Conservation (phyloP, 2,888 invertebrate genomes). For the Eupithecia abbreviata region DNA sequence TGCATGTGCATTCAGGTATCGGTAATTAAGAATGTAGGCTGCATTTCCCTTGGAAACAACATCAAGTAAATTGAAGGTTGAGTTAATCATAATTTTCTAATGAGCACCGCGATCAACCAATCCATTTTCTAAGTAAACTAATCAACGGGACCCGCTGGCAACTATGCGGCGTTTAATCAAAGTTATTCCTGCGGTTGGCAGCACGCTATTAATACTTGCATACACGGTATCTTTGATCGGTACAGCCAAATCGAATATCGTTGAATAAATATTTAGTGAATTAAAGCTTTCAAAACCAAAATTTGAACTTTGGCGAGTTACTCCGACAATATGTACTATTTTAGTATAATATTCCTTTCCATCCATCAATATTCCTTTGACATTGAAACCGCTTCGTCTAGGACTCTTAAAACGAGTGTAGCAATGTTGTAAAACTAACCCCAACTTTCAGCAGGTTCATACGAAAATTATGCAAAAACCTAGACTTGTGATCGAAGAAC, state of each 20-base stretch:
- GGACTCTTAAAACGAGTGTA: too few relatives aligned
- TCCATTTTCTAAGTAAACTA: slow-evolving; percentile 37
- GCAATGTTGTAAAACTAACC: too few relatives aligned
- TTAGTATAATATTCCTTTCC: too few relatives aligned
- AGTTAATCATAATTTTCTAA: slow-evolving; percentile 19
- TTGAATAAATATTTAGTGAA: too few relatives aligned
- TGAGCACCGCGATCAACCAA: slow-evolving; percentile 20
- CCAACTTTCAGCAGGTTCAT: not conserved
- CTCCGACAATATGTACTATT: too few relatives aligned
- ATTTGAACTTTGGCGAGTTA: too few relatives aligned
- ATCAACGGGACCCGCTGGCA: slow-evolving; percentile 37
- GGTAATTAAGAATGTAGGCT: not conserved
- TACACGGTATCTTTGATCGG: not conserved
- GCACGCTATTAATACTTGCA: slow-evolving; percentile 15
- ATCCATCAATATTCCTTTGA: too few relatives aligned
- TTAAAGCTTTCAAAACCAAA: too few relatives aligned
- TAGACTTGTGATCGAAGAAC: not conserved
- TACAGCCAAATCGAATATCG: not conserved
- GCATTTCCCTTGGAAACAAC: not conserved
- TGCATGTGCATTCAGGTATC: too few relatives aligned
- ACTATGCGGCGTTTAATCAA: slow-evolving; percentile 19
- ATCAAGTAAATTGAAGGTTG: slow-evolving; percentile 3
- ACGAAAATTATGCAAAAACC: not conserved
- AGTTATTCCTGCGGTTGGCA: slow-evolving; percentile 33
- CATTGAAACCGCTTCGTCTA: too few relatives aligned